These are phyloP conservation scores for Drosophila multiciliata DNA, from an alignment of 2,888 invertebrate genomes.

Conservation along the genomic window DNA sequence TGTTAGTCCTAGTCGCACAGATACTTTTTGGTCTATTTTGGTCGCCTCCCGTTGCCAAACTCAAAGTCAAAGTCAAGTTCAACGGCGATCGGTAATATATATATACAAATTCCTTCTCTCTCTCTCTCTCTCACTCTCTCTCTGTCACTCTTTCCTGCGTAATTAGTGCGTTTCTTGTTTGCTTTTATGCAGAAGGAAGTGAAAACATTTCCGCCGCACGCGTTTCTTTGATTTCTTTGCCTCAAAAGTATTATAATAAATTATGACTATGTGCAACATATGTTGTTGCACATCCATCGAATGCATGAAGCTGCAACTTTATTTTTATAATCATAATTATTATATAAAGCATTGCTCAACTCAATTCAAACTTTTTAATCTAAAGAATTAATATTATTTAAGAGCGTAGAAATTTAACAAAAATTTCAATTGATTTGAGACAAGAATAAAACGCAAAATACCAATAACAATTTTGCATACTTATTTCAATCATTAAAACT, in stretches of 20 bases:
- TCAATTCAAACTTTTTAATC: neutral
- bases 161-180: constrained; percentile 23
- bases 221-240: constrained; percentile 23
- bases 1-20: constrained; percentile 40
- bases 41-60: constrained; percentile 38
- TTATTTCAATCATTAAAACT: neutral
- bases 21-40: constrained; percentile 58
- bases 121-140: neutral
- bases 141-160: constrained; percentile 1
- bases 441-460: neutral
- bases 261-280: constrained; percentile 7
- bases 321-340: neutral
- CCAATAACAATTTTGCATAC: neutral
- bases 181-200: constrained; percentile 22
- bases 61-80: constrained; percentile 78
- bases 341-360: neutral
- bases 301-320: neutral
- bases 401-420: neutral
- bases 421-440: neutral
- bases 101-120: constrained; percentile 3
- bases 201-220: constrained; percentile 41
- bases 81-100: constrained; percentile 54
- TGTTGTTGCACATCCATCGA: constrained; percentile 6
- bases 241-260: constrained; percentile 8
- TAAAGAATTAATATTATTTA: fast-evolving